Evolutionary conservation across 2,888 invertebrate species (phyloP).

Genomic region (Xanthia togata): DNA sequence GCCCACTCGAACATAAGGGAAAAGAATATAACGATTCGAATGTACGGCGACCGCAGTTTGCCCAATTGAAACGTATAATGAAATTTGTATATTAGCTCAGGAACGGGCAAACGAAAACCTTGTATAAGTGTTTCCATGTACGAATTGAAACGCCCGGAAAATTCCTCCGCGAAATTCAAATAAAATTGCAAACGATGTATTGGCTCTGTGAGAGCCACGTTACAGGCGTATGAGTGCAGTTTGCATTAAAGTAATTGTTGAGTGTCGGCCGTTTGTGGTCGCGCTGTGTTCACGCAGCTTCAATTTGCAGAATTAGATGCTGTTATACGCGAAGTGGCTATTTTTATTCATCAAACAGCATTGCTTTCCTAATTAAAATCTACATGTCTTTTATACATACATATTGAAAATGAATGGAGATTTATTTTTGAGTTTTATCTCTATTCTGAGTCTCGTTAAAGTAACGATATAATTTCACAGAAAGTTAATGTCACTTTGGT

Average conservation of each 20-base stretch:
- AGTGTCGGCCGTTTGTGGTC: constrained; percentile 74
- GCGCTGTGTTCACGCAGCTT: constrained; percentile 75
- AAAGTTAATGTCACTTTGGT: constrained; percentile 11
- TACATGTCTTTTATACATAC: constrained; percentile 47
- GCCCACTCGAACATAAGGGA: constrained; percentile 73
- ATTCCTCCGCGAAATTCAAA: constrained; percentile 76
- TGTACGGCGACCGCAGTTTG: constrained; percentile 73
- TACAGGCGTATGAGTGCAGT: constrained; percentile 78
- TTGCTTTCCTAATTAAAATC: constrained; percentile 68
- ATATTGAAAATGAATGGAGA: constrained; percentile 43
- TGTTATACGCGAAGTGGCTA: constrained; percentile 70
- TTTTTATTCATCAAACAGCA: constrained; percentile 72
- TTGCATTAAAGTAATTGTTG: constrained; percentile 83
- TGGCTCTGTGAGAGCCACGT: constrained; percentile 70
- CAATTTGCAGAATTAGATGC: constrained; percentile 82
- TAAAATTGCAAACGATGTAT: constrained; percentile 83
- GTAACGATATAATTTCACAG: constrained; percentile 18
- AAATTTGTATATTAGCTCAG: constrained; percentile 81
- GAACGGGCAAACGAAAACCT: constrained; percentile 69
- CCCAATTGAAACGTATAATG: constrained; percentile 80
- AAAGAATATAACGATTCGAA: constrained; percentile 77
- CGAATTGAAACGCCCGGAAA: constrained; percentile 76
- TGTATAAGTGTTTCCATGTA: constrained; percentile 83
- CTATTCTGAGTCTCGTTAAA: constrained; percentile 14
- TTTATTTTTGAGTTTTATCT: constrained; percentile 30